Percentiles rank a stretch among this genome's conserved stretches.
Evolutionary conservation across 2,888 invertebrate species (phyloP).

Genomic region (Lordiphosa andalusiaca): DNA sequence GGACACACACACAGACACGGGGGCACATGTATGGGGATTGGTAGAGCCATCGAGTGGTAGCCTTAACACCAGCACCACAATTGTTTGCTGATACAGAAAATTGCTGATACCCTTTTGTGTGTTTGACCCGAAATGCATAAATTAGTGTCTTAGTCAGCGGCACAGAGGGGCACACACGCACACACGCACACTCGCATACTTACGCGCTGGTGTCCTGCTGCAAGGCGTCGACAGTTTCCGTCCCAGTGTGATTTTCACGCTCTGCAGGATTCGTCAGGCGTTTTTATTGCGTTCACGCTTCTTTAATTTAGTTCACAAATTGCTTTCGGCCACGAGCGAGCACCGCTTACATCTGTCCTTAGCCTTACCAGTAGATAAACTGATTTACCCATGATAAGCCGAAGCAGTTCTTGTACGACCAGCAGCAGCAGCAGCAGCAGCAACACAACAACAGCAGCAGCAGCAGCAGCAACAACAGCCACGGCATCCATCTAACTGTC

Average conservation of each 20-base stretch:
- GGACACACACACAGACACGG: constrained; percentile 12
- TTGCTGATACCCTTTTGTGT: not conserved
- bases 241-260: too few species aligned
- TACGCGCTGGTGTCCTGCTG: too few species aligned
- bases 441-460: constrained; percentile 31
- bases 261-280: not conserved
- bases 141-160: too few species aligned
- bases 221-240: not conserved
- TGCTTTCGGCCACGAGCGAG: constrained; percentile 9
- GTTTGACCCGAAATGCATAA: not conserved
- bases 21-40: not conserved
- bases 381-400: constrained; percentile 65
- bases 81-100: constrained; percentile 6
- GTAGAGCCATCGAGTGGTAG: not conserved
- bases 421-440: constrained; percentile 44
- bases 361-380: constrained; percentile 60
- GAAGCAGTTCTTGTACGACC: constrained; percentile 58
- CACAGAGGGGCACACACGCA: too few species aligned
- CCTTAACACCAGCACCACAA: not conserved
- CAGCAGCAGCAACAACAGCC: constrained; percentile 30
- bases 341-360: constrained; percentile 45
- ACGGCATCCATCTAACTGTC: constrained; percentile 55
- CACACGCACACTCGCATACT: too few species aligned
- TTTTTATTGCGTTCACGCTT: constrained; percentile 9
- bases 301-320: constrained; percentile 17